Base-by-base conservation (phyloP, 2,888 invertebrate species). In the Agrenia bidenticulata region DNA sequence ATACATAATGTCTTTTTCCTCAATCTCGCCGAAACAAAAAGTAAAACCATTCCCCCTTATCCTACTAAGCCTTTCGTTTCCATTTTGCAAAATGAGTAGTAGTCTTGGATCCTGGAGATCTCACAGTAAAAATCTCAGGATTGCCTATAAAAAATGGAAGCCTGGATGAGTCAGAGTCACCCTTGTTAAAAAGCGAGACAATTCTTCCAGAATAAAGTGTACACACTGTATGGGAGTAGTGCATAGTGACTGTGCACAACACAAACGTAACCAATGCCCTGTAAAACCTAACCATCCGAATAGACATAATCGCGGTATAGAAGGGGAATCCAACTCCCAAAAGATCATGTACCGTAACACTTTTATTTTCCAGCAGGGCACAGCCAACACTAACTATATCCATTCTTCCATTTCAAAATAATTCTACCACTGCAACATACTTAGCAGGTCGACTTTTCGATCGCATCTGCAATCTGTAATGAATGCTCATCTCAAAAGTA, bases 61-160 rank as follows among this genome's bases (percentile, higher is more conserved):
- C n/a, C n/a, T n/a, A n/a, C 32, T 32, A 32, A 32, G 32, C 32
- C 32, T 32, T 32, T 32, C 32, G n/a, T n/a, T n/a, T n/a, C 19
- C 5, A 45, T 15, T 19, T 45, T 45, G n/a, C n/a, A 45, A 5
- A 15, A 45, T 45, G 45, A 45, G n/a, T 19, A 9, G 19, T 45
- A 15, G 9, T 5, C 55, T 55, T n/a, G n/a, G 15, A 13, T 17
- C 55, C 56, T 41, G 19, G 51, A 57, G 19, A 57, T 57, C 39
- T 37, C 32, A 39, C 51, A 19, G 15, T 26, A 26, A 41, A 57
- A 57, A 57, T 41, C 39, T 21, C 7, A 57, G 56, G 21, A 57
- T 57, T 57, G 56, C 41, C 45, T 57, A 41, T 57, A 57, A 57
- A 57, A 57, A 57, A 57, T 57, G 56, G 56, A 57, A 37, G 56